A percentile compares a stretch with the other conserved stretches of the same genome.
phyloP scores from a whole-genome alignment of 1,140 invertebrate genomes.

The Pogonognathellus flavescens region DNA sequence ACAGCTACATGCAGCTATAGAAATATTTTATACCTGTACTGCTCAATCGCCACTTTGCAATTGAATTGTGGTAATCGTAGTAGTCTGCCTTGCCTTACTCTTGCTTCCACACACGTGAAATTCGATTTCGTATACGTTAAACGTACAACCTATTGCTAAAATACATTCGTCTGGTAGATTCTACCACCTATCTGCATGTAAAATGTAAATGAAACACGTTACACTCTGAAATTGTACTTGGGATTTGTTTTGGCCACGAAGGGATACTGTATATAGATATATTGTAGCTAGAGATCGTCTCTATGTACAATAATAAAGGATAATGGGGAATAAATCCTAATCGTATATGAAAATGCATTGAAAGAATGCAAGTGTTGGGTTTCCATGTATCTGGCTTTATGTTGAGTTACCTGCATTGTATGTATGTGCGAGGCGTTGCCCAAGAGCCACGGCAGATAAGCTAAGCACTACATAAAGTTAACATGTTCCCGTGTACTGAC shows the following conservation, averaged over 20 bases:
- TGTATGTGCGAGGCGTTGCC: conserved; percentile 44
- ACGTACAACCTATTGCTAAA: too few relatives aligned
- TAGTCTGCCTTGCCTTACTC: not conserved
- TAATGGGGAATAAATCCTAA: not conserved
- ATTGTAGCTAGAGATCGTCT: not conserved
- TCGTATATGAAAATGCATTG: conserved; percentile 14
- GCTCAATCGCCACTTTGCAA: not conserved
- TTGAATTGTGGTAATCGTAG: not conserved
- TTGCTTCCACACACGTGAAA: not conserved
- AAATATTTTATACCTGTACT: not conserved
- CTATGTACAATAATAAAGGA: not conserved
- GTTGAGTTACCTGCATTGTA: not conserved
- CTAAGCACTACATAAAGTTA: not conserved
- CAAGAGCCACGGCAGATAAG: not conserved
- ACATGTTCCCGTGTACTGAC: conserved; percentile 28
- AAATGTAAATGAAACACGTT: too few relatives aligned
- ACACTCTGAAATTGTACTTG: too few relatives aligned
- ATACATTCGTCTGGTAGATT: too few relatives aligned
- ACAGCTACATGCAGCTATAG: not conserved
- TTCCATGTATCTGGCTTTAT: not conserved
- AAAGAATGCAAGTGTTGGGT: conserved; percentile 6
- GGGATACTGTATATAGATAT: too few relatives aligned
- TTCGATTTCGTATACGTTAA: too few relatives aligned
- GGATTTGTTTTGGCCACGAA: not conserved
- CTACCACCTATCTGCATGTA: too few relatives aligned